These are phyloP conservation scores for Charanyca ferruginea DNA, from an alignment of 2,888 invertebrate species.

Conservation along the genomic window DNA sequence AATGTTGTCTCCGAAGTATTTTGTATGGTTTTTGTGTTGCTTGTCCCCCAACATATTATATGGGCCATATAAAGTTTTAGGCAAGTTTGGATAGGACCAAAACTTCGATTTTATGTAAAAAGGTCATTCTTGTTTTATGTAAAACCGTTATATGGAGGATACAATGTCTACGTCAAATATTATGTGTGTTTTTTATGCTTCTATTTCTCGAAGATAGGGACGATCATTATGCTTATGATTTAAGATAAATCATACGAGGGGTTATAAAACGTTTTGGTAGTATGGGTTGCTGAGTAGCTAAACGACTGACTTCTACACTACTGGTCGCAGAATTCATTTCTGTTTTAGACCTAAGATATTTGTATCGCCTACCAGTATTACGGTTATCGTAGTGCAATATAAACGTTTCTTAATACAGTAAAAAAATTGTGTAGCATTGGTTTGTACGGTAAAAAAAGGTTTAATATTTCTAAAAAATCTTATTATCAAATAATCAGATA, in stretches of 20 bases:
- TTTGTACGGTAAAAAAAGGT: too few relatives aligned
- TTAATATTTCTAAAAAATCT: too few relatives aligned
- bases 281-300: slow-evolving; percentile 4
- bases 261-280: slow-evolving; percentile 24
- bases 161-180: slow-evolving; percentile 48
- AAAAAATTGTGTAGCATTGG: too few relatives aligned
- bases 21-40: slow-evolving; percentile 71
- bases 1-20: slow-evolving; percentile 70
- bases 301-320: not conserved
- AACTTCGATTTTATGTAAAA: slow-evolving; percentile 54
- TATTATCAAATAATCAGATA: too few relatives aligned
- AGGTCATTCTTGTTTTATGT: slow-evolving; percentile 54
- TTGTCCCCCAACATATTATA: slow-evolving; percentile 44
- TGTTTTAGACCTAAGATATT: not conserved
- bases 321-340: not conserved
- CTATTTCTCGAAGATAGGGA: slow-evolving; percentile 38
- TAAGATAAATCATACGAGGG: slow-evolving; percentile 33
- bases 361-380: not conserved
- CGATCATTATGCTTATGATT: slow-evolving; percentile 24
- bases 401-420: too few relatives aligned
- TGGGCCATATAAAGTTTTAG: slow-evolving; percentile 51
- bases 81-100: slow-evolving; percentile 48
- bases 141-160: slow-evolving; percentile 39
- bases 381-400: too few relatives aligned
- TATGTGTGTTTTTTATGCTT: slow-evolving; percentile 46